Conservation (phyloP, 2,113 vertebrate species). For the Carlito syrichta region DNA sequence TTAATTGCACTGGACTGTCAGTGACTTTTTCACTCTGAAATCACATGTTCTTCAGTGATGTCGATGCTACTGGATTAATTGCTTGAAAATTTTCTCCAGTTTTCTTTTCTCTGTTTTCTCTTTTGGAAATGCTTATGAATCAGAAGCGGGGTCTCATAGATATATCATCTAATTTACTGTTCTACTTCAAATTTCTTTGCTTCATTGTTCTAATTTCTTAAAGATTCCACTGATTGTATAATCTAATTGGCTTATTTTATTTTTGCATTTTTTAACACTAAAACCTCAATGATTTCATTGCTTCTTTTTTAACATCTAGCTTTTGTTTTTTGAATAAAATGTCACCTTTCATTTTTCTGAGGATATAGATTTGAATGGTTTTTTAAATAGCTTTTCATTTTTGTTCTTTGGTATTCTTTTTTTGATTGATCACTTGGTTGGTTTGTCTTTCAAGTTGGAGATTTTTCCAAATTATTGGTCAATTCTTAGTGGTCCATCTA, state of each 20-base stretch:
- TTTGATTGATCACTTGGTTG: background rate
- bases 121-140: background rate
- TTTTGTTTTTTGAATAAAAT: conserved; percentile 6
- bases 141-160: background rate
- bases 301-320: background rate
- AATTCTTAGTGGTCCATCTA: background rate
- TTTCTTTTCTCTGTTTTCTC: background rate
- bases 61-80: background rate
- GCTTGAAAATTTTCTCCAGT: background rate
- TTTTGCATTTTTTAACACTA: background rate
- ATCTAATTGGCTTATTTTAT: background rate
- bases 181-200: background rate
- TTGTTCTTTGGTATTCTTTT: background rate
- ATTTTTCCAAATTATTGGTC: background rate
- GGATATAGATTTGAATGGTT: background rate
- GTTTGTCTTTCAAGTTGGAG: background rate
- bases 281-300: background rate
- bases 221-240: background rate
- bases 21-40: background rate
- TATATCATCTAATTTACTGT: background rate
- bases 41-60: background rate
- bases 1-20: background rate
- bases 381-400: background rate
- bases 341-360: background rate
- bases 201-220: background rate